Percentiles rank a stretch among this genome's conserved stretches.
phyloP scores from a whole-genome alignment of 2,113 vertebrate genomes.

The Apaloderma vittatum region DNA sequence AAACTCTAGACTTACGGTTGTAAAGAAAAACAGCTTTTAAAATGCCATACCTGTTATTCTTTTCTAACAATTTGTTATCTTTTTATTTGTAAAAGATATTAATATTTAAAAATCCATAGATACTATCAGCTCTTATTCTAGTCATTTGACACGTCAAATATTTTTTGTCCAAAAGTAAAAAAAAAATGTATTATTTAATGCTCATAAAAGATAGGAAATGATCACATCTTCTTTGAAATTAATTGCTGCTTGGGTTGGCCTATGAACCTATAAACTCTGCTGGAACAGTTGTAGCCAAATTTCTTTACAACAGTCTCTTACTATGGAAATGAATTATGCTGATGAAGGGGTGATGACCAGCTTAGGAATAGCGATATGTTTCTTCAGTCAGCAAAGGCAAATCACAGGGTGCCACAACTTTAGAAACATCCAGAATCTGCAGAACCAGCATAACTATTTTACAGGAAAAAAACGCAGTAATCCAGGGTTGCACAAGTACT shows the following conservation, averaged over 20 bases:
- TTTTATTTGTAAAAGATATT: constrained; percentile 61
- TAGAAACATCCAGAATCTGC: neutral
- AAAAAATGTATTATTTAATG: constrained; percentile 46
- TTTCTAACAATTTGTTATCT: constrained; percentile 56
- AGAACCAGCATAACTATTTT: neutral
- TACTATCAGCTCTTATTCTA: constrained; percentile 13
- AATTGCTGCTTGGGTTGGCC: constrained; percentile 65
- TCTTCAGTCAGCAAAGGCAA: constrained; percentile 49
- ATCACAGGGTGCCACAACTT: neutral
- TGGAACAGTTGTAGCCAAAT: constrained; percentile 48
- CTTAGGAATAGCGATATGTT: neutral
- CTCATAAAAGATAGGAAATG: constrained; percentile 70
- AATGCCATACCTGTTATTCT: constrained; percentile 61
- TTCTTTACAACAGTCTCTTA: constrained; percentile 31
- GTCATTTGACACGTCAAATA: constrained; percentile 13
- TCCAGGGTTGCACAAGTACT: neutral
- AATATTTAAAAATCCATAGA: constrained; percentile 28
- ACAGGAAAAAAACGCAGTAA: neutral
- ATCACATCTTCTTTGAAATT: constrained; percentile 71
- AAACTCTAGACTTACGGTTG: constrained; percentile 75
- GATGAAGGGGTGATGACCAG: constrained; percentile 52
- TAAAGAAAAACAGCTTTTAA: constrained; percentile 73
- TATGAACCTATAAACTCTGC: constrained; percentile 55
- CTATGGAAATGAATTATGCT: constrained; percentile 32
- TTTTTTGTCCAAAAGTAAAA: neutral